These are phyloP conservation scores for Osedax frankpressi DNA, from an alignment of 2,888 invertebrate genomes.

Conservation along the genomic window DNA sequence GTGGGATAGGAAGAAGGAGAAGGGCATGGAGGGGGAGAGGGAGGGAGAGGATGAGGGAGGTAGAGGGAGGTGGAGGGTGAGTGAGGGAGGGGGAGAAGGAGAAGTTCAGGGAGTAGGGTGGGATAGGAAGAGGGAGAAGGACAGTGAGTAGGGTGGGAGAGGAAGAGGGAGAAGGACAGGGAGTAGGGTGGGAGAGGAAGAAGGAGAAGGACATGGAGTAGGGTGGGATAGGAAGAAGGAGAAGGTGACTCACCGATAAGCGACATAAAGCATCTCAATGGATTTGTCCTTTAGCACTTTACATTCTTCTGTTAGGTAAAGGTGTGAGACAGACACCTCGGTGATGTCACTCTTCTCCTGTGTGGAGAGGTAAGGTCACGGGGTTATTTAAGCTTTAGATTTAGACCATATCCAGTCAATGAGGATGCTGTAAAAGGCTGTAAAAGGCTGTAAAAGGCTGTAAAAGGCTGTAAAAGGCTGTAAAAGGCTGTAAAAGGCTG, in stretches of 20 bases:
- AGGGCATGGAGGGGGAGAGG: not conserved
- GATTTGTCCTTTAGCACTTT: not conserved
- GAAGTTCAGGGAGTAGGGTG: not conserved
- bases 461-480: too few relatives aligned
- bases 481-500: too few relatives aligned
- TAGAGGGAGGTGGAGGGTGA: too few relatives aligned
- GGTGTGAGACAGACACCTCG: not conserved
- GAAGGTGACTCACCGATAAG: not conserved
- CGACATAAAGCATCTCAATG: not conserved
- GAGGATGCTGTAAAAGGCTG: too few relatives aligned
- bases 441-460: too few relatives aligned
- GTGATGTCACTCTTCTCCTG: not conserved
- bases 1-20: too few relatives aligned
- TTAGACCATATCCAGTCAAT: too few relatives aligned
- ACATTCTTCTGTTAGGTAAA: not conserved
- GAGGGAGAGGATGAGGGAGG: not conserved
- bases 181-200: too few relatives aligned
- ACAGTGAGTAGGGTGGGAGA: too few relatives aligned
- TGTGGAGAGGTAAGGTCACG: not conserved
- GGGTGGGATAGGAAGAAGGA: too few relatives aligned
- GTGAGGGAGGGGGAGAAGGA: not conserved
- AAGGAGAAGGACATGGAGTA: not conserved
- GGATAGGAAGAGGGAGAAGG: too few relatives aligned
- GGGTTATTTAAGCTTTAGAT: not conserved
- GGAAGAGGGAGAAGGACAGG: not conserved